Percentiles rank a stretch among this genome's conserved stretches.
Conservation (phyloP, 1,140 invertebrate species). For the Paraescarpia echinospica region DNA sequence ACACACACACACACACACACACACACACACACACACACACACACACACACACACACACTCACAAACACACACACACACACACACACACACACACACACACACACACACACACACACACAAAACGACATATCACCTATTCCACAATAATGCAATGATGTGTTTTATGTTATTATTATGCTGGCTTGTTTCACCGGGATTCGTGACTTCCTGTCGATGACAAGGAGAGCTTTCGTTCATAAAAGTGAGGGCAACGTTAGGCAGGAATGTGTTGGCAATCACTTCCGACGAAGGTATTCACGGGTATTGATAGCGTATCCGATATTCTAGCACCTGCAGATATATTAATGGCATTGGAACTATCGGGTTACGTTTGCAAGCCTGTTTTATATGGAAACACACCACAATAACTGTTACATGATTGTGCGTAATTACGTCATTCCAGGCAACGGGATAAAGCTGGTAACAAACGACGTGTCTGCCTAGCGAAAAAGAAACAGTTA, state of each 20-base stretch:
- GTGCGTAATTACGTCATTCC: neutral
- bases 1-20: too few relatives aligned
- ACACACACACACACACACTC: too few relatives aligned
- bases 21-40: too few relatives aligned
- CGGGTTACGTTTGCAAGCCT: neutral
- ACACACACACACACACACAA: neutral
- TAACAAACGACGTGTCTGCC: neutral
- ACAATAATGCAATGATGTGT: too few relatives aligned
- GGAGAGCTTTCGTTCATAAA: neutral
- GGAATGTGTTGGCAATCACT: neutral
- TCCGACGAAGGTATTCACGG: neutral
- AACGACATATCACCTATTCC: neutral
- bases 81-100: too few relatives aligned
- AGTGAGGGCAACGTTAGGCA: neutral
- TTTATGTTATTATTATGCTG: too few relatives aligned
- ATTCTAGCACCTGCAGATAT: neutral
- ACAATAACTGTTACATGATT: neutral
- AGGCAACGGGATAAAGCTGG: neutral
- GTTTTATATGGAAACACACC: neutral
- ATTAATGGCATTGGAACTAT: neutral
- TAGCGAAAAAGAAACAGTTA: neutral
- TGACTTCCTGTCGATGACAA: neutral
- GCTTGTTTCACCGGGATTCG: neutral
- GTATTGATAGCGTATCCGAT: neutral
- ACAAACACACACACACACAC: too few relatives aligned